phyloP scores from a whole-genome alignment of 1,140 invertebrate genomes.

The Trachymyrmex cornetzi region DNA sequence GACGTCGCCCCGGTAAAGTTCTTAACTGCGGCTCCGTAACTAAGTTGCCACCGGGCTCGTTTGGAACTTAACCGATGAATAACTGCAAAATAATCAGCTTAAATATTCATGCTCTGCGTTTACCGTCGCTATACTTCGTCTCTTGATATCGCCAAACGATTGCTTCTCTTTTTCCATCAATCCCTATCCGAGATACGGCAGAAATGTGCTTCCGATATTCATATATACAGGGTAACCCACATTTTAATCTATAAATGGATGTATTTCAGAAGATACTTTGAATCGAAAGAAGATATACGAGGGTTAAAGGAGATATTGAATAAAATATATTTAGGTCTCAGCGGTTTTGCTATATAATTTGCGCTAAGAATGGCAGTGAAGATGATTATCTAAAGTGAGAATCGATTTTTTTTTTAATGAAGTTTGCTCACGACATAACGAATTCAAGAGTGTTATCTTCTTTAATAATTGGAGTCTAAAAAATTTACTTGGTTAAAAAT shows the following conservation, averaged over 20 bases:
- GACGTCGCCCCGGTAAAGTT: constrained; percentile 69
- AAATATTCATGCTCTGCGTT: constrained; percentile 77
- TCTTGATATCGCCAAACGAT: constrained; percentile 44
- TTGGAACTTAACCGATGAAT: constrained; percentile 78
- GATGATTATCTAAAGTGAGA: background rate
- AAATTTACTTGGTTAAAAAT: background rate
- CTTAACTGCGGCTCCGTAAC: constrained; percentile 72
- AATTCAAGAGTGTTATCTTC: background rate
- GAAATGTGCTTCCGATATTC: constrained; percentile 18
- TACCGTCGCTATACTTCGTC: background rate
- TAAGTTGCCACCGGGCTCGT: constrained; percentile 64
- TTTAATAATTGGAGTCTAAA: background rate
- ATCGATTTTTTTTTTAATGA: constrained; percentile 9
- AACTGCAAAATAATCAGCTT: constrained; percentile 80
- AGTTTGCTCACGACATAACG: background rate
- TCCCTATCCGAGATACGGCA: constrained; percentile 15
- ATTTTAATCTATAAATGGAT: constrained; percentile 43
- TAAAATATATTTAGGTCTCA: constrained; percentile 12
- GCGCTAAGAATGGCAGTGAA: background rate
- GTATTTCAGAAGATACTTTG: background rate
- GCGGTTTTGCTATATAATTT: background rate
- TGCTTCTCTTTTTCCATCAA: constrained; percentile 34
- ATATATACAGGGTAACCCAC: constrained; percentile 5
- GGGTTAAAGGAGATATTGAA: background rate
- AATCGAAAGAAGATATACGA: background rate